A percentile compares a stretch with the other conserved stretches of the same genome.
These are phyloP conservation scores for Torymus aiolomorphi DNA, from an alignment of 2,888 invertebrate genomes.

Conservation along the genomic window DNA sequence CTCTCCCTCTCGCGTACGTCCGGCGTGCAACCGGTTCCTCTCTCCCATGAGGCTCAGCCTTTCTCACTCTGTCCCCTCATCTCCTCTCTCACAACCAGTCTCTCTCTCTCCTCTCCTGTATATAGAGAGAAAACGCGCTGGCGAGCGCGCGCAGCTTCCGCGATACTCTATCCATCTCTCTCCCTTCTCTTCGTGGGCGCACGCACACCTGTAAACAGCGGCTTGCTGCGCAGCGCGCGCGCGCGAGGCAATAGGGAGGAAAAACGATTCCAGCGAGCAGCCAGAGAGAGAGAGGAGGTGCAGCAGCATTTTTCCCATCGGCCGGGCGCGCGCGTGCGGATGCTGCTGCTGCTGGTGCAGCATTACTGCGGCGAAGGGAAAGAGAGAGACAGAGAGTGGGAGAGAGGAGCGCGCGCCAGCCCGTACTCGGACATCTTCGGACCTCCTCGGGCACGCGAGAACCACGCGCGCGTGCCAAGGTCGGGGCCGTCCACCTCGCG, in stretches of 20 bases:
- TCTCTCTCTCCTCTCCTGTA: neutral
- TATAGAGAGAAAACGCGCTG: neutral
- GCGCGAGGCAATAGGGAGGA: slow-evolving; percentile 2
- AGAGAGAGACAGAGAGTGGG: neutral
- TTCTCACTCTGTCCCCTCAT: neutral
- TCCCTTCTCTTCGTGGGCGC: neutral
- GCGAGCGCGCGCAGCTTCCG: slow-evolving; percentile 46
- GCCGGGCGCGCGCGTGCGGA: neutral
- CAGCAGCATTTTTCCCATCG: slow-evolving; percentile 39
- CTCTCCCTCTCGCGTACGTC: slow-evolving; percentile 25
- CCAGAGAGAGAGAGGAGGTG: slow-evolving; percentile 11
- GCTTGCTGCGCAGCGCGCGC: slow-evolving; percentile 6
- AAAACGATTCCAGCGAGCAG: neutral
- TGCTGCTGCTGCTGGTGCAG: neutral
- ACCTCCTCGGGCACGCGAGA: slow-evolving; percentile 68
- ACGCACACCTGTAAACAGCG: slow-evolving; percentile 51
- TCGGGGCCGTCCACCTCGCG: slow-evolving; percentile 70
- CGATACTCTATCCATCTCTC: slow-evolving; percentile 55
- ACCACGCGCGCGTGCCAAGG: slow-evolving; percentile 72
- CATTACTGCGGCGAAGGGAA: neutral
- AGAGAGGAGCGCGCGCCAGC: slow-evolving; percentile 45
- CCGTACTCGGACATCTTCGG: slow-evolving; percentile 63
- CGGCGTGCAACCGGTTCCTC: slow-evolving; percentile 53
- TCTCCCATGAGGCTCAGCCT: slow-evolving; percentile 32
- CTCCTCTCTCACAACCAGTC: slow-evolving; percentile 26